Conservation (phyloP, 92 coral and sea anemone genomes). For the Zoanthus sansibaricus region DNA sequence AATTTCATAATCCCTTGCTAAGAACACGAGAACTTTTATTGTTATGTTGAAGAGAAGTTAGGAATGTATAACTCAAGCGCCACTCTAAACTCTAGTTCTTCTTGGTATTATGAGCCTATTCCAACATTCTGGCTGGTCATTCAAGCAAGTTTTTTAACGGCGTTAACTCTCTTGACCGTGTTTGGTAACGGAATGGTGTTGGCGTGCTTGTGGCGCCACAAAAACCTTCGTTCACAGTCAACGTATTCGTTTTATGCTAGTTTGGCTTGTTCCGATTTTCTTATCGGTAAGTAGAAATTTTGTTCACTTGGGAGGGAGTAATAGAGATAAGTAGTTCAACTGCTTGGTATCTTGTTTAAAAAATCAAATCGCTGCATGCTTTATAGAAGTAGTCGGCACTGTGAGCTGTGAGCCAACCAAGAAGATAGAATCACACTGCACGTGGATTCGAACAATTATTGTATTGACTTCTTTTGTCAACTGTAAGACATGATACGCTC, state of each 20-base stretch:
- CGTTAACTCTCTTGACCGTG: slow-evolving; percentile 50
- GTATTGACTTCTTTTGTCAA: too few relatives aligned
- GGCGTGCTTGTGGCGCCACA: slow-evolving; percentile 59
- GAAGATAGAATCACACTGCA: too few relatives aligned
- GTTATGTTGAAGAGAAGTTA: not conserved
- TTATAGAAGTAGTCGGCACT: too few relatives aligned
- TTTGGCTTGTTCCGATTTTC: slow-evolving; percentile 76
- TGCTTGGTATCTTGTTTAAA: too few relatives aligned
- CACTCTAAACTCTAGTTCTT: not conserved
- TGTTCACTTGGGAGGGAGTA: not conserved
- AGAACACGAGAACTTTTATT: not conserved
- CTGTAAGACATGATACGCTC: too few relatives aligned
- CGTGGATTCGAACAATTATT: too few relatives aligned
- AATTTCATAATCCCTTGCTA: not conserved
- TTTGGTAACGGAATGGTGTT: slow-evolving; percentile 73
- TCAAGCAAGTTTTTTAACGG: slow-evolving; percentile 70
- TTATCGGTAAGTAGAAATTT: slow-evolving; percentile 68
- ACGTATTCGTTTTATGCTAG: slow-evolving; percentile 77
- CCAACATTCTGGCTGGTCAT: slow-evolving; percentile 61
- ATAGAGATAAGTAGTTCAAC: too few relatives aligned
- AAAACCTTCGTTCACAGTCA: slow-evolving; percentile 61
- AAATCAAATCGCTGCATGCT: too few relatives aligned
- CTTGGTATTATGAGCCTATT: not conserved
- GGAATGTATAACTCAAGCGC: slow-evolving; percentile 10
- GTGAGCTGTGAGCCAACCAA: too few relatives aligned